Conservation (phyloP, 2,888 invertebrate species). For the Callimorpha dominula region DNA sequence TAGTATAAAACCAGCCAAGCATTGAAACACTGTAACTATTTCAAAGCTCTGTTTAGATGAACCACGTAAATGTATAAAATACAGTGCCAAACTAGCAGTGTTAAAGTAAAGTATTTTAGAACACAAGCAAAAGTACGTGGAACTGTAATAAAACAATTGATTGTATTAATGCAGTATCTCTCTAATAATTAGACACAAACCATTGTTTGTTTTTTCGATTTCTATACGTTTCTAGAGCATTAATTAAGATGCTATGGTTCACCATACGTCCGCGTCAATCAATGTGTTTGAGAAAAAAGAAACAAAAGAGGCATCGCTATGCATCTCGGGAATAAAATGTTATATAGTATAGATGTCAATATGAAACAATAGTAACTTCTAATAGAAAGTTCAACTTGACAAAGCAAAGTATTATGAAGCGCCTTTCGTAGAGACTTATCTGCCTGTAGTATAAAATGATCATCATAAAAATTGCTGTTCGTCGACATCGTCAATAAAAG, state of each 20-base stretch:
- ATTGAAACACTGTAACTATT: too few relatives aligned
- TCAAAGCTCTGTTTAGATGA: neutral
- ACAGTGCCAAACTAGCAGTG: neutral
- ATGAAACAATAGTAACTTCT: too few relatives aligned
- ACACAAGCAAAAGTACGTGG: neutral
- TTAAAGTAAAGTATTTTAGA: neutral
- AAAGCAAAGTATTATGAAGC: too few relatives aligned
- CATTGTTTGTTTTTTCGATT: neutral
- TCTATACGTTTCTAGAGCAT: neutral
- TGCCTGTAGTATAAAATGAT: too few relatives aligned
- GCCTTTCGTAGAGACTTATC: too few relatives aligned
- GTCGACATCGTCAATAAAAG: too few relatives aligned
- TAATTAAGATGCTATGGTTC: neutral
- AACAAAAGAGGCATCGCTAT: conserved; percentile 1
- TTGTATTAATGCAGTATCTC: too few relatives aligned
- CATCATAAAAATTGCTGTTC: too few relatives aligned
- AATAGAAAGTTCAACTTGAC: too few relatives aligned
- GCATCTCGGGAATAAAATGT: neutral
- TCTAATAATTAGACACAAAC: neutral
- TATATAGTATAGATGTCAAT: too few relatives aligned
- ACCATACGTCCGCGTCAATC: neutral
- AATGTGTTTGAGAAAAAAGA: neutral
- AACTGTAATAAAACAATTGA: neutral
- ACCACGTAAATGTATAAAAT: neutral
- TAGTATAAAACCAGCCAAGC: neutral